These are phyloP conservation scores for Leptopilina boulardi DNA, from an alignment of 1,140 invertebrate genomes.

Conservation along the genomic window DNA sequence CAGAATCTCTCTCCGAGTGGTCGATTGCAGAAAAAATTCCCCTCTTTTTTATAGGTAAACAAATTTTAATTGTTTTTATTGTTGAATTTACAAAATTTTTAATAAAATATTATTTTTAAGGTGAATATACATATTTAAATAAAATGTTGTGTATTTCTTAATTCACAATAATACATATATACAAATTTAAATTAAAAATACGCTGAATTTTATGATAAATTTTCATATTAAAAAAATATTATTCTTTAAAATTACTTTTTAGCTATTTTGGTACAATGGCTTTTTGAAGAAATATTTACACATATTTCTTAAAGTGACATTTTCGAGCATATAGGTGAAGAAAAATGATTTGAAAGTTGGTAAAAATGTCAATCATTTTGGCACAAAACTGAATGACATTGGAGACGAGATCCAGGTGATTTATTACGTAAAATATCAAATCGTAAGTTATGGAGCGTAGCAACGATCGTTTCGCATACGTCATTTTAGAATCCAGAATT, in stretches of 20 bases:
- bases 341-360: constrained; percentile 59
- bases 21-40: neutral
- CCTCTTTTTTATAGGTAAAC: neutral
- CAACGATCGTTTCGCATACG: neutral
- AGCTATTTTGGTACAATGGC: neutral
- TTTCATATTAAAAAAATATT: too few relatives aligned
- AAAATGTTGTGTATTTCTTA: too few relatives aligned
- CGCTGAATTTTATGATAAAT: too few relatives aligned
- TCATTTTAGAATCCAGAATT: constrained; percentile 34
- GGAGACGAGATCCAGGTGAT: constrained; percentile 59
- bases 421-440: constrained; percentile 65
- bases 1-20: too few relatives aligned
- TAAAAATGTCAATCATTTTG: constrained; percentile 59
- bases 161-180: too few relatives aligned
- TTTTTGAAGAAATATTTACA: neutral
- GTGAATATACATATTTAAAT: too few relatives aligned
- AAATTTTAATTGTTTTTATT: neutral
- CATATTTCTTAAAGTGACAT: neutral
- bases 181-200: too few relatives aligned
- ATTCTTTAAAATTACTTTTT: too few relatives aligned
- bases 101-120: too few relatives aligned
- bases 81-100: neutral
- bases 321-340: neutral
- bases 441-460: too few relatives aligned
- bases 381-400: constrained; percentile 61